Evolutionary conservation across 2,797 vertebrate genomes (phyloP).

Genomic region (Delichon dasypus): DNA sequence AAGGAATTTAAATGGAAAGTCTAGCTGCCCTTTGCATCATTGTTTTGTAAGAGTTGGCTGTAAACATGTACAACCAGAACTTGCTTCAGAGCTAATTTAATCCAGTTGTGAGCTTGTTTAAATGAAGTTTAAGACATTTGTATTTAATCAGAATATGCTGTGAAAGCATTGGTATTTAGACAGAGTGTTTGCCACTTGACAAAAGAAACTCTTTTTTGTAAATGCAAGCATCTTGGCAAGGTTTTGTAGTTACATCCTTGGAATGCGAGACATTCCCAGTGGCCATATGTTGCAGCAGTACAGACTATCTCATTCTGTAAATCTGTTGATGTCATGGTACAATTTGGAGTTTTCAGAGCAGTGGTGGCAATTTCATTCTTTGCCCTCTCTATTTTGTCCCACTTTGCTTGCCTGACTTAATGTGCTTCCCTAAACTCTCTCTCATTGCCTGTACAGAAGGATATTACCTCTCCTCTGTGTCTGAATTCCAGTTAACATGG

Average conservation of each 20-base stretch:
- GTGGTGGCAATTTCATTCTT: background rate
- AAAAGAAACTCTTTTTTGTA: slow-evolving; percentile 22
- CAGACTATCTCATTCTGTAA: background rate
- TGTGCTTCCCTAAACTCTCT: background rate
- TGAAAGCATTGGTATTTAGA: slow-evolving; percentile 17
- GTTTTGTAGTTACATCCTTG: slow-evolving; percentile 26
- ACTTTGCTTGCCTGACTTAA: background rate
- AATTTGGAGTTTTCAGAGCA: background rate
- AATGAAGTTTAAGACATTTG: slow-evolving; percentile 47
- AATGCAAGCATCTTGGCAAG: slow-evolving; percentile 34
- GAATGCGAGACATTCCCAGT: slow-evolving; percentile 37
- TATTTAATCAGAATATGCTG: slow-evolving; percentile 35
- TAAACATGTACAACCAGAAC: background rate
- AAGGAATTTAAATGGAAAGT: slow-evolving; percentile 31
- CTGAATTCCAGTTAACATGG: background rate
- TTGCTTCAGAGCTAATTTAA: slow-evolving; percentile 21
- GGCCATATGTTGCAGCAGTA: slow-evolving; percentile 15
- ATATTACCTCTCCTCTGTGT: background rate
- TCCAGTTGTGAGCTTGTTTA: slow-evolving; percentile 12
- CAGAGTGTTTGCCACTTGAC: slow-evolving; percentile 42
- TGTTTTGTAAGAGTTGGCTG: slow-evolving; percentile 10
- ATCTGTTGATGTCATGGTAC: background rate
- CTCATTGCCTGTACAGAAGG: background rate
- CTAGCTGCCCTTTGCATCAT: background rate
- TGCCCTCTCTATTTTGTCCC: background rate